phyloP scores from a whole-genome alignment of 2,113 vertebrate genomes.

The Aptenodytes forsteri region DNA sequence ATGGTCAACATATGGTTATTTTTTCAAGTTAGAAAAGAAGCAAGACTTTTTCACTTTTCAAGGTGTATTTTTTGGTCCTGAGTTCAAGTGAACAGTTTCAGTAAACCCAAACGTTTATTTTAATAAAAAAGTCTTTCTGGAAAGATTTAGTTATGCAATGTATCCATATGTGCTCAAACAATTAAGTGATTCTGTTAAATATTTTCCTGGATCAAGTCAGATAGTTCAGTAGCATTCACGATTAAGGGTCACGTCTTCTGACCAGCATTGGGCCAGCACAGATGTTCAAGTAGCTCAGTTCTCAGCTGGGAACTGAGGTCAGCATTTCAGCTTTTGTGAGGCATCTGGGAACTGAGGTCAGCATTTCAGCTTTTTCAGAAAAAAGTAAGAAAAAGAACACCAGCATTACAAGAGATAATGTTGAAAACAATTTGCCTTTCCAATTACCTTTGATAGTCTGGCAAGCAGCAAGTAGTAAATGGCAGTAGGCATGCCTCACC shows the following conservation, averaged over 20 bases:
- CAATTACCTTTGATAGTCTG: background rate
- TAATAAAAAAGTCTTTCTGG: background rate
- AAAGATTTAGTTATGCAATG: background rate
- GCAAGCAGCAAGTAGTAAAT: background rate
- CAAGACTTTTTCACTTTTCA: background rate
- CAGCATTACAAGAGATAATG: background rate
- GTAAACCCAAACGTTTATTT: background rate
- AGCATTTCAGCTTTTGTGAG: background rate
- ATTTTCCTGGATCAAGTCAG: background rate
- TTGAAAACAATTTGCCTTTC: background rate
- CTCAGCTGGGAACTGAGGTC: background rate
- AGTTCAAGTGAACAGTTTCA: background rate
- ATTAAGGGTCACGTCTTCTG: background rate
- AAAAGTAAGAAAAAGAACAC: background rate
- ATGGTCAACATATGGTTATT: background rate
- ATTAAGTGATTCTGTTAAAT: background rate
- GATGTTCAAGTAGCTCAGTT: background rate
- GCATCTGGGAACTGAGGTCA: background rate
- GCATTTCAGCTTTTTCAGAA: background rate
- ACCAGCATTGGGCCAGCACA: accelerated
- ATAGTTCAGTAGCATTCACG: background rate
- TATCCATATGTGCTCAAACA: background rate
- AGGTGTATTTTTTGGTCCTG: background rate
- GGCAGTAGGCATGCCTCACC: background rate
- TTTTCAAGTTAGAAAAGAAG: background rate